These are phyloP conservation scores for Channallabes apus DNA, from an alignment of 2,797 vertebrate species.

Conservation along the genomic window DNA sequence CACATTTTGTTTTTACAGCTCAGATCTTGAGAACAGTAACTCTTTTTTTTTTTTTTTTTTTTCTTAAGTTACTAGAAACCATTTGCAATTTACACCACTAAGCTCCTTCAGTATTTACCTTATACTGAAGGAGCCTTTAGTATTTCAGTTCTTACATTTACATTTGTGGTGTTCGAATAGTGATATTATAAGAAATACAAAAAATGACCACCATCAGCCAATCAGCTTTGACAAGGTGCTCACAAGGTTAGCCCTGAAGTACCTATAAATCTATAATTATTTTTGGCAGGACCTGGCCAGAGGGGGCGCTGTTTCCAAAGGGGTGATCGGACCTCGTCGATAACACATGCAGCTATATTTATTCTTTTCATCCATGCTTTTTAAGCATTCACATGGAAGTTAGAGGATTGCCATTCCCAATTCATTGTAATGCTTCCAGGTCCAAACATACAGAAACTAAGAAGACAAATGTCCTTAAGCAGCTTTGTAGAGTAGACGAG, in stretches of 20 bases:
- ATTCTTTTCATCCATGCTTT: background rate
- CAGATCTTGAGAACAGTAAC: background rate
- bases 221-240: background rate
- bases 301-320: background rate
- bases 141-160: too few relatives aligned
- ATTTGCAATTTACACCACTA: background rate
- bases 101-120: too few relatives aligned
- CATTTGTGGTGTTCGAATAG: too few relatives aligned
- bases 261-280: background rate
- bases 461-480: background rate
- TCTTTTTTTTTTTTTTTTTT: background rate
- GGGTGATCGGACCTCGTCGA: background rate
- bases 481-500: background rate
- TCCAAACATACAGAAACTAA: background rate
- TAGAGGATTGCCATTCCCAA: background rate
- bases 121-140: too few relatives aligned
- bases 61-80: background rate
- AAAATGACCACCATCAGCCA: background rate
- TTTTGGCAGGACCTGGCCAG: background rate
- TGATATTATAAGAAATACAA: background rate
- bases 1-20: background rate
- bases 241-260: background rate
- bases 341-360: background rate
- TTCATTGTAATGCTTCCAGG: too few relatives aligned
- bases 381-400: background rate